phyloP scores from a whole-genome alignment of 2,888 invertebrate species.

The Drosophila villosipedis region DNA sequence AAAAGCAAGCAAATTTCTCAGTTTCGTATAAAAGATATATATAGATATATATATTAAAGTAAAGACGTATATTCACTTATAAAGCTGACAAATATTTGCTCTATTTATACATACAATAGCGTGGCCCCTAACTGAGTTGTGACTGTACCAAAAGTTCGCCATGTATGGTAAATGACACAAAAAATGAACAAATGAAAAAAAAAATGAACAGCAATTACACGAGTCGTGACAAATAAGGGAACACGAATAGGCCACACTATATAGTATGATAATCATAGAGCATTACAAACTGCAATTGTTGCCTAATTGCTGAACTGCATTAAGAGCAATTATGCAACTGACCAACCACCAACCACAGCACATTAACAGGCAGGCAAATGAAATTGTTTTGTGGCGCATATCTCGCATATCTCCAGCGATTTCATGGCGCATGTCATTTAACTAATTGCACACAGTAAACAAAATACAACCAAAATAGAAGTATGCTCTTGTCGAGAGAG shows the following conservation, averaged over 20 bases:
- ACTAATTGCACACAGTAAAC: conserved; percentile 40
- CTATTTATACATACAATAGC: conserved; percentile 19
- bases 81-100: conserved; percentile 39
- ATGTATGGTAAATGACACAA: conserved; percentile 37
- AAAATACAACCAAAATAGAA: neutral
- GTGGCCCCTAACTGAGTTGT: neutral
- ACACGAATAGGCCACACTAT: neutral
- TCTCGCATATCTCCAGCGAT: conserved; percentile 33
- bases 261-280: conserved; percentile 19
- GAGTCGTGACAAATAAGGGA: conserved; percentile 13
- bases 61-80: conserved; percentile 17
- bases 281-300: conserved; percentile 45
- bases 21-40: conserved; percentile 22
- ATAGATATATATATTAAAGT: conserved; percentile 1
- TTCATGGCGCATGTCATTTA: conserved; percentile 51
- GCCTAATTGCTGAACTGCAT: conserved; percentile 75
- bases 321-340: conserved; percentile 70
- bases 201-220: conserved; percentile 33
- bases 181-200: conserved; percentile 7
- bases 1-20: conserved; percentile 64
- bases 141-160: conserved; percentile 4
- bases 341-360: conserved; percentile 11
- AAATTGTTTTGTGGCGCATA: conserved; percentile 49
- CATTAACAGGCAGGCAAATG: conserved; percentile 40
- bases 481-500: neutral